Evolutionary conservation across 2,113 vertebrate genomes (phyloP).

Genomic region (Macrotis lagotis): DNA sequence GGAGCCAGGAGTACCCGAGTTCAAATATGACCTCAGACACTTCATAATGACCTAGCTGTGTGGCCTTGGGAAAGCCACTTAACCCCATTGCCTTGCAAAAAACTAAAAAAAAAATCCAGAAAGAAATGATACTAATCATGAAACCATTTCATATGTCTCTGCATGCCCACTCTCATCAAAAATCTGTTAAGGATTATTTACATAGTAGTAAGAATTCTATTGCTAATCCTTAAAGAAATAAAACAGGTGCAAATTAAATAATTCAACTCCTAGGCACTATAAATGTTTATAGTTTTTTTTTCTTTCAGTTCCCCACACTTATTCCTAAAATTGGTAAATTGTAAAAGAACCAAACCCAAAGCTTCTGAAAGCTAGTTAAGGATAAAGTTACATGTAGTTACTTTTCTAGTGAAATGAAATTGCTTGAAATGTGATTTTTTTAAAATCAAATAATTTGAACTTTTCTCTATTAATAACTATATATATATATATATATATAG

Average conservation of each 20-base stretch:
- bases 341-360: constrained; percentile 40
- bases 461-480: constrained; percentile 4
- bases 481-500: too few relatives aligned
- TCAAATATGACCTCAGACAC: too few relatives aligned
- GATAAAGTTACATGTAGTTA: constrained; percentile 41
- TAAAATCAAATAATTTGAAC: constrained; percentile 36
- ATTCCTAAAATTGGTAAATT: constrained; percentile 28
- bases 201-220: not conserved
- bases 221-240: not conserved
- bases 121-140: not conserved
- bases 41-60: too few relatives aligned
- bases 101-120: not conserved
- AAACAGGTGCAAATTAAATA: not conserved
- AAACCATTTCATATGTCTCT: constrained; percentile 27
- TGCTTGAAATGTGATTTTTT: constrained; percentile 21
- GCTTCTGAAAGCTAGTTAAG: not conserved
- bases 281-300: not conserved
- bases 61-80: too few relatives aligned
- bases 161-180: not conserved
- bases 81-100: too few relatives aligned
- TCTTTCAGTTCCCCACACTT: not conserved
- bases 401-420: constrained; percentile 19
- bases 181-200: not conserved
- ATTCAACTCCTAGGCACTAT: not conserved
- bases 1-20: too few relatives aligned